A percentile compares a stretch with the other conserved stretches of the same genome.
Conservation (phyloP, 2,113 vertebrate genomes). For the Gymnogyps californianus region DNA sequence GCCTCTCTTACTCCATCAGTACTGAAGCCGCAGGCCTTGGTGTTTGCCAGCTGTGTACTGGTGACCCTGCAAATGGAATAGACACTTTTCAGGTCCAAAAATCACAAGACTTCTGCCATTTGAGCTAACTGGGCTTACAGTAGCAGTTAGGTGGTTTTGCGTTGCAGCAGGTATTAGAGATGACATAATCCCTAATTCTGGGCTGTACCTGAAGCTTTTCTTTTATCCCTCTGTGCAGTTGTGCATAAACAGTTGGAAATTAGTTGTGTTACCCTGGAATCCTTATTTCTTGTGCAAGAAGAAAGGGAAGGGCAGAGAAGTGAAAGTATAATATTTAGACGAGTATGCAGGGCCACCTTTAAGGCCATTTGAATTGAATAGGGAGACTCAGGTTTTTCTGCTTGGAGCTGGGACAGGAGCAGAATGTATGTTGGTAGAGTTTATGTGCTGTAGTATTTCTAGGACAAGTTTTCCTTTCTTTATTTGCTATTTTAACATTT, state of each 20-base stretch:
- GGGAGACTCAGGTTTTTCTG: background rate
- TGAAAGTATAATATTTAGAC: background rate
- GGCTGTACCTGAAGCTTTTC: background rate
- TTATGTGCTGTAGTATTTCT: background rate
- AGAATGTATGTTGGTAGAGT: background rate
- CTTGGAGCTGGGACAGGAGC: background rate
- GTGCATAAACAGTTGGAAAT: background rate
- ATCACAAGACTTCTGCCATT: background rate
- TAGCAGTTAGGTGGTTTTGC: background rate
- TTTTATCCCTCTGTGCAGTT: background rate
- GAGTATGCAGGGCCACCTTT: background rate
- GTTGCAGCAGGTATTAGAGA: background rate
- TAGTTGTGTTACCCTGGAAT: background rate
- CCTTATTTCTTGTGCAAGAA: background rate
- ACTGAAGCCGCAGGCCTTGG: background rate
- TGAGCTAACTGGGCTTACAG: background rate
- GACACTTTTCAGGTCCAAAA: background rate
- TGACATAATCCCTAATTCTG: background rate
- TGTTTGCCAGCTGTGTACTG: slow-evolving; percentile 14
- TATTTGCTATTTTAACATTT: slow-evolving; percentile 52
- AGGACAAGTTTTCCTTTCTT: slow-evolving; percentile 11
- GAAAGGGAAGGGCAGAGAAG: background rate
- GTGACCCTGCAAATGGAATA: slow-evolving; percentile 1
- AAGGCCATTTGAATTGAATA: background rate
- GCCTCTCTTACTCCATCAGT: background rate